Evolutionary conservation across 2,888 invertebrate genomes (phyloP).

Genomic region (Cetonia aurata): DNA sequence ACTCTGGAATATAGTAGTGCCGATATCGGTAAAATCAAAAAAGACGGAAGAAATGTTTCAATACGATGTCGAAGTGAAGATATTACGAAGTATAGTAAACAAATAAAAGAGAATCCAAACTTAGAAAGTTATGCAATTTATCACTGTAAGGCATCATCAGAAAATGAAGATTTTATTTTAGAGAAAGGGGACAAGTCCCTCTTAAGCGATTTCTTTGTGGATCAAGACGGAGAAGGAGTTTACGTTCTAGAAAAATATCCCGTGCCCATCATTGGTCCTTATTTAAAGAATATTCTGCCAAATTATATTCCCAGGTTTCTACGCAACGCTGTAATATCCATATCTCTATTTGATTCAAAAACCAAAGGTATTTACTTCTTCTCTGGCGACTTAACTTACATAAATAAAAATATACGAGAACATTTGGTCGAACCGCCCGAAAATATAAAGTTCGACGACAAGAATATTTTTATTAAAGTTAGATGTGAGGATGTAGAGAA

Average conservation of each 20-base stretch:
- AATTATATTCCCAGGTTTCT: slow-evolving; percentile 6
- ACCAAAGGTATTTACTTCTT: background rate
- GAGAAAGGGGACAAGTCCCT: background rate
- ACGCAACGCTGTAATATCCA: background rate
- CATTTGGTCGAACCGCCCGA: background rate
- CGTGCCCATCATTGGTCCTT: slow-evolving; percentile 1
- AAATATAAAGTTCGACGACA: no score
- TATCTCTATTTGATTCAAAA: background rate
- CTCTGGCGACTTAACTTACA: background rate
- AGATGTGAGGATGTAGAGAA: background rate
- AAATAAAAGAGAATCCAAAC: background rate
- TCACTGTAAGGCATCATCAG: background rate
- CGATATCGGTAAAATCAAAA: background rate
- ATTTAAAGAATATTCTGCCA: background rate
- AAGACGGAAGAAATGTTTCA: background rate
- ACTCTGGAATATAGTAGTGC: background rate
- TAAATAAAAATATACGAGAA: background rate
- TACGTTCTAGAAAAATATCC: background rate
- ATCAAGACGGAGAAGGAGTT: slow-evolving; percentile 3
- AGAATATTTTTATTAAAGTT: no score
- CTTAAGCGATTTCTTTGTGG: slow-evolving; percentile 5
- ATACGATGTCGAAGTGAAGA: slow-evolving; percentile 4
- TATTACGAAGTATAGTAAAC: background rate
- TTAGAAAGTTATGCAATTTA: background rate
- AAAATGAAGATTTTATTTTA: background rate